Conservation (phyloP, 2,888 invertebrate species). For the Venustoraphidia nigricollis region DNA sequence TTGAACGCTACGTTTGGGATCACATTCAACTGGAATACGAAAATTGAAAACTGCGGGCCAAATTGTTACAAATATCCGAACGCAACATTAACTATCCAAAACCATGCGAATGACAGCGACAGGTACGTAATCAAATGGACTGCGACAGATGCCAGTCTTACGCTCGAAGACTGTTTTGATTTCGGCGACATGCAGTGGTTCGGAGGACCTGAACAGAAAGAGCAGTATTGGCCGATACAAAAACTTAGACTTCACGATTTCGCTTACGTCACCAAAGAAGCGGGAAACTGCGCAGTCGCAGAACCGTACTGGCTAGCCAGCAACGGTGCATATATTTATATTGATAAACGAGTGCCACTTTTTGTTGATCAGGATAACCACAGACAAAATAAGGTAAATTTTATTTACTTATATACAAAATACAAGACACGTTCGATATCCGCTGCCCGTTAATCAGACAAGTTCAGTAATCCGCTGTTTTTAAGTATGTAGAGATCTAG, state of each 20-base stretch:
- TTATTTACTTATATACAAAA: too few species aligned
- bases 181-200: slow-evolving; percentile 45
- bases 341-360: slow-evolving; percentile 46
- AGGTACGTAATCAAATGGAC: slow-evolving; percentile 7
- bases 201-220: slow-evolving; percentile 44
- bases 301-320: slow-evolving; percentile 62
- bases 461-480: too few species aligned
- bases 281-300: slow-evolving; percentile 36
- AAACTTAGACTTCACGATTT: slow-evolving; percentile 35
- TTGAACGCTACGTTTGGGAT: too few species aligned
- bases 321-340: slow-evolving; percentile 46
- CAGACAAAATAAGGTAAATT: slow-evolving; percentile 11
- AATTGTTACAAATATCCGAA: too few species aligned
- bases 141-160: slow-evolving; percentile 1
- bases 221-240: slow-evolving; percentile 50
- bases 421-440: too few species aligned
- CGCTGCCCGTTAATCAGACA: too few species aligned
- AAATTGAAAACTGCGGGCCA: too few species aligned
- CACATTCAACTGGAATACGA: too few species aligned
- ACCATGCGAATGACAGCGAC: too few species aligned
- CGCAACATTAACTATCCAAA: too few species aligned
- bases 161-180: slow-evolving; percentile 28
- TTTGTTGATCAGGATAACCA: slow-evolving; percentile 52
- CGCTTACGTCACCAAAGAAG: slow-evolving; percentile 40
- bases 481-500: too few species aligned